Percentiles rank a stretch among this genome's conserved stretches.
Conservation (phyloP, 53 echinoderm and acorn worm genomes). For the Holothuria scabra region DNA sequence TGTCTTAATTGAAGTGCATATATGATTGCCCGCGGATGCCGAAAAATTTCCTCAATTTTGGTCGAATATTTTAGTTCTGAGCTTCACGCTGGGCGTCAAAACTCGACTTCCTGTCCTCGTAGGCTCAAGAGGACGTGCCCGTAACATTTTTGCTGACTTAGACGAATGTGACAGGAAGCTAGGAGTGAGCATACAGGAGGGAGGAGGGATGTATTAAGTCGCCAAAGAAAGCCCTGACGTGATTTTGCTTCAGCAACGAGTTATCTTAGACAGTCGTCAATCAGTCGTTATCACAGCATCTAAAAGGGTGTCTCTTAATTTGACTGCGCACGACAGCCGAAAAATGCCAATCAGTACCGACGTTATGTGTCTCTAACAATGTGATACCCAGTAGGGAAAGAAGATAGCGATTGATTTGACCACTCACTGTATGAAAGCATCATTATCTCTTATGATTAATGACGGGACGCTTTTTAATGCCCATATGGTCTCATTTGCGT, state of each 20-base stretch:
- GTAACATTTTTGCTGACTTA: conserved; percentile 2
- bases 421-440: conserved; percentile 6
- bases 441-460: conserved; percentile 15
- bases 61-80: conserved; percentile 3
- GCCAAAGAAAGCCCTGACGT: too few species aligned
- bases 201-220: neutral
- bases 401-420: too few species aligned
- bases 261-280: too few species aligned
- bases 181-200: neutral
- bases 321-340: too few species aligned
- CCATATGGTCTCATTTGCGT: conserved; percentile 17
- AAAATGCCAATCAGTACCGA: too few species aligned
- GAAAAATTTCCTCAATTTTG: conserved; percentile 35
- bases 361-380: too few species aligned
- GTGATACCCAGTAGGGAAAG: too few species aligned
- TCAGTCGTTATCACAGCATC: too few species aligned
- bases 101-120: conserved; percentile 14
- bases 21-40: conserved; percentile 44
- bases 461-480: conserved; percentile 2
- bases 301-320: too few species aligned
- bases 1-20: neutral
- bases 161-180: conserved; percentile 26
- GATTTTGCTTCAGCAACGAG: too few species aligned
- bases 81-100: conserved; percentile 27
- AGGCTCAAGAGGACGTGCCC: conserved; percentile 14